Evolutionary conservation across 2,797 vertebrate genomes (phyloP), one percentile per base, ranked within the genome.

Genomic region (Caiman crocodilus): DNA sequence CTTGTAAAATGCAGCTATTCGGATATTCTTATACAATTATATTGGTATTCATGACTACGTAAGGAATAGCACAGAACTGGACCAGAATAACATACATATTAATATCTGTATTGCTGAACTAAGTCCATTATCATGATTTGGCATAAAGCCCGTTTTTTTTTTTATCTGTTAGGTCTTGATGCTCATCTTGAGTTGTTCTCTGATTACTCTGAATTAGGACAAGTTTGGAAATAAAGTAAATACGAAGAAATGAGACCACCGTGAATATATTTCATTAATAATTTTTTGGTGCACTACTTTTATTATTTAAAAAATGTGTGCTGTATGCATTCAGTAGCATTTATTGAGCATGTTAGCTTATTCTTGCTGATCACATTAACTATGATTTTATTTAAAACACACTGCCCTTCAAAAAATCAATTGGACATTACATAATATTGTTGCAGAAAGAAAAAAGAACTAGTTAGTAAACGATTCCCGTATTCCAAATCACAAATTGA

Each of bases 381-480:
- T 64, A 64, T 90, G 81, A 89, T 94, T 92, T 76, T 50, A 88
- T 86, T 95, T 92, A 82, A 32, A 75, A 67, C 76, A 35, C 30
- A 71, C 3, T 71, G 93, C 90, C 88, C 90, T 95, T 90, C 79
- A 4, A 77, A 94, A 89, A 95, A 79, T 82, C 90, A 88, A 95
- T 93, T 73, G 92, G 84, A 57, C 95, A 87, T 94, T 95, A 83
- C 79, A 80, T 59, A 95, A 88, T 61, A 61, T 85, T 82, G 73
- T 96, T 63, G 55, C 42, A 78, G 76, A 69, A 84, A 50, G 60
- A 80, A 30, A 14, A 57, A 42, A 26, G 85, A 4, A 67, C 15
- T 64, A 83, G 23, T 78, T 86, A 82, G 82, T 32, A 86, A 93
- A 90, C 93, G 90, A 94, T 95, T 90, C 85, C 84, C 60, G 15